A percentile compares a stretch with the other conserved stretches of the same genome.
Conservation (phyloP, 2,113 vertebrate genomes). For the Lophochroa leadbeateri region DNA sequence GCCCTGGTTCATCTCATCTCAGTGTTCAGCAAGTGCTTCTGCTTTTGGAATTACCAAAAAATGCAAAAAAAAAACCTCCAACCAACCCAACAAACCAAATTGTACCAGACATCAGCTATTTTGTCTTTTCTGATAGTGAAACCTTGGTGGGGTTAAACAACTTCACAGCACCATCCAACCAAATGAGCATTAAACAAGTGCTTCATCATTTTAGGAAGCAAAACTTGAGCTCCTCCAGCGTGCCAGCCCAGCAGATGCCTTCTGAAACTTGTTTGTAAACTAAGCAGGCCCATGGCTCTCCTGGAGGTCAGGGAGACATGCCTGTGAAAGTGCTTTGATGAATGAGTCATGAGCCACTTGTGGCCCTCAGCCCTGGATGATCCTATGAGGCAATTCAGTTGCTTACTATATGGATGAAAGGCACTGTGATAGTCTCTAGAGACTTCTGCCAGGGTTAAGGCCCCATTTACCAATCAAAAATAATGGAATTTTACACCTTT, state of each 20-base stretch:
- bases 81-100: not conserved
- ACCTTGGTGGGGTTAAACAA: not conserved
- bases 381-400: not conserved
- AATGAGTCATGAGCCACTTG: not conserved
- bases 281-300: not conserved
- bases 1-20: not conserved
- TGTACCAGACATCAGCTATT: not conserved
- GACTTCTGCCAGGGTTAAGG: not conserved
- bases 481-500: not conserved
- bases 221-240: not conserved
- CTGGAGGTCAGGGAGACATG: not conserved
- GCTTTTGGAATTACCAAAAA: not conserved
- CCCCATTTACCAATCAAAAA: not conserved
- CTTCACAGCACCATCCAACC: not conserved
- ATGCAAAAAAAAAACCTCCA: not conserved
- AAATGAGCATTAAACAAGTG: not conserved
- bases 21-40: fast-evolving
- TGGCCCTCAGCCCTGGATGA: not conserved
- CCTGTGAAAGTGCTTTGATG: not conserved
- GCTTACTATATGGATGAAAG: not conserved
- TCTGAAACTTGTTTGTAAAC: slow-evolving; percentile 2
- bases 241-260: not conserved
- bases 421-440: not conserved
- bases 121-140: not conserved
- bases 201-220: not conserved